Evolutionary conservation across 2,888 invertebrate genomes (phyloP).

Genomic region (Silvanus unidentatus): DNA sequence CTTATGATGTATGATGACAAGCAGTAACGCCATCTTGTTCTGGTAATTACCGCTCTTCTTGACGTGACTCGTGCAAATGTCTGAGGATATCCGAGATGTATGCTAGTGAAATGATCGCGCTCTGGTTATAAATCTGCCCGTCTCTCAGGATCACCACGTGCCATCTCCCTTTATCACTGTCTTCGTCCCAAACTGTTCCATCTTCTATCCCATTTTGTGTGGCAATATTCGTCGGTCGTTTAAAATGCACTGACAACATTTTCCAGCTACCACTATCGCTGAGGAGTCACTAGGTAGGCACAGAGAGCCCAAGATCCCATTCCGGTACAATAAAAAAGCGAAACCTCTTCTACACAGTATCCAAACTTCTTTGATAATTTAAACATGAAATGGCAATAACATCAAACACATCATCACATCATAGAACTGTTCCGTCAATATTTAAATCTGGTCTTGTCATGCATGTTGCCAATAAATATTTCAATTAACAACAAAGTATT

Average conservation of each 20-base stretch:
- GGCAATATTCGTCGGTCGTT: constrained; percentile 12
- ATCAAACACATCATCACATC: no score
- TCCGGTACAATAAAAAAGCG: no score
- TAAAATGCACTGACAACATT: constrained; percentile 15
- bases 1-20: constrained; percentile 37
- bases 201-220: constrained; percentile 17
- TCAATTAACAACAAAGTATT: no score
- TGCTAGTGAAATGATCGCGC: constrained; percentile 35
- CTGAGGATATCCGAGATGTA: constrained; percentile 34
- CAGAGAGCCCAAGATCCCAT: no score
- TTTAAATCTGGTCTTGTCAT: no score
- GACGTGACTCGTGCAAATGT: constrained; percentile 34
- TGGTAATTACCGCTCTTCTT: constrained; percentile 35
- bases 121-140: constrained; percentile 37
- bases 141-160: constrained; percentile 38
- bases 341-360: no score
- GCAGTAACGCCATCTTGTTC: constrained; percentile 32
- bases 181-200: constrained; percentile 21
- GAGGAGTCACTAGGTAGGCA: no score
- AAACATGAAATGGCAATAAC: no score
- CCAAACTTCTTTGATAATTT: no score
- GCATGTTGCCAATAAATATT: no score
- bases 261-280: constrained; percentile 13
- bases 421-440: no score
- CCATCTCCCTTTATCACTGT: constrained; percentile 42